Evolutionary conservation across 2,113 vertebrate species (phyloP).

Genomic region (Tachysurus vachellii): DNA sequence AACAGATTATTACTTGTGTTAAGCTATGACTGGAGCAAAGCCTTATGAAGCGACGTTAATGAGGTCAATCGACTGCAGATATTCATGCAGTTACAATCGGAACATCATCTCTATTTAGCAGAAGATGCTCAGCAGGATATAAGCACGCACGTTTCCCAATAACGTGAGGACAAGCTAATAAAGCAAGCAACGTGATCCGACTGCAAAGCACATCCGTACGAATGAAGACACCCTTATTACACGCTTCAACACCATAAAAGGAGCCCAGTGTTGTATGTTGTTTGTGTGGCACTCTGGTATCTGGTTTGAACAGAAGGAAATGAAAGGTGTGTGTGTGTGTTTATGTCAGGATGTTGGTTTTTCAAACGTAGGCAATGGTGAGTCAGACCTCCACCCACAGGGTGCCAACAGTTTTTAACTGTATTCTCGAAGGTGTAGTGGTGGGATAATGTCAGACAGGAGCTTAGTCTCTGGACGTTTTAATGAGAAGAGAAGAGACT

Average conservation of each 20-base stretch:
- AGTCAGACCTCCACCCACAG: slow-evolving; percentile 35
- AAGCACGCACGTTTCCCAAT: background rate
- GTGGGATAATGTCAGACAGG: slow-evolving; percentile 16
- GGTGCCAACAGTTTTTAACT: slow-evolving; percentile 35
- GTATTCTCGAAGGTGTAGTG: slow-evolving; percentile 26
- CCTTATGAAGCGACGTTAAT: background rate
- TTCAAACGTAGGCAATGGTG: slow-evolving; percentile 24
- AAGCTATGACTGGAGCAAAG: background rate
- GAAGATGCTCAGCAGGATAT: background rate
- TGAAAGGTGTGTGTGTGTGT: background rate
- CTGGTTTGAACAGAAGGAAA: slow-evolving; percentile 27
- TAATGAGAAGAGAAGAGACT: background rate
- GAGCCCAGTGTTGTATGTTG: background rate
- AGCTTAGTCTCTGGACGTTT: background rate
- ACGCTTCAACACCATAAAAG: background rate
- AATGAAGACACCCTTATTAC: background rate
- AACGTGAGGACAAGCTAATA: background rate
- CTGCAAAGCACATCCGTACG: too few relatives aligned
- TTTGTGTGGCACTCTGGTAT: background rate
- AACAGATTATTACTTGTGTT: background rate
- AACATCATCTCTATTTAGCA: background rate
- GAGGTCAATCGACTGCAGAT: background rate
- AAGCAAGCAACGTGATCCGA: background rate
- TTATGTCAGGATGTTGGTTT: slow-evolving; percentile 8
- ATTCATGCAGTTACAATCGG: background rate